These are phyloP conservation scores for Glaucidium brasilianum DNA, from an alignment of 2,113 vertebrate genomes.

Conservation along the genomic window DNA sequence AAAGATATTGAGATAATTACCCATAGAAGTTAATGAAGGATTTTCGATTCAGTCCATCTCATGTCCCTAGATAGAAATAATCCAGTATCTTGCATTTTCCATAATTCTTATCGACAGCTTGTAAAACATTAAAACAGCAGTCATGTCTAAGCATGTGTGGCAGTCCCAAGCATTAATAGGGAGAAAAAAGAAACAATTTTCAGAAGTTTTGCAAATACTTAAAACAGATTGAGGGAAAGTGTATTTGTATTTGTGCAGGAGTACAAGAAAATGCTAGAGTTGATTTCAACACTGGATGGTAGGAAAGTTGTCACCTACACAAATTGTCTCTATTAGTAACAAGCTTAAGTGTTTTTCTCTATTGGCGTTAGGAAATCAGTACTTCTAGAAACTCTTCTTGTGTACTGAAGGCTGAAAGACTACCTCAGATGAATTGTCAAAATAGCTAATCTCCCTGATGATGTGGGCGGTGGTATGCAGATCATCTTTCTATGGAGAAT, in stretches of 20 bases:
- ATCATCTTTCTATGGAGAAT: background rate
- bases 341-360: background rate
- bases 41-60: background rate
- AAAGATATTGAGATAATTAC: slow-evolving; percentile 8
- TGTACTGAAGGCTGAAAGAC: background rate
- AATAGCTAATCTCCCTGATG: background rate
- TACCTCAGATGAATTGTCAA: background rate
- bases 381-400: background rate
- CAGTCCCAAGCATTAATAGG: background rate
- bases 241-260: background rate
- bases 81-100: background rate
- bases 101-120: background rate
- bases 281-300: background rate
- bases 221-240: background rate
- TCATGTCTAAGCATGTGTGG: background rate
- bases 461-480: background rate
- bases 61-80: background rate
- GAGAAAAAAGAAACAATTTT: background rate
- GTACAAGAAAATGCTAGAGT: background rate
- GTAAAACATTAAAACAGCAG: background rate
- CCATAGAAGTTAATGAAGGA: background rate
- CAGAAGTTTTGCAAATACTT: background rate
- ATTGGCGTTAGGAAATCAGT: background rate
- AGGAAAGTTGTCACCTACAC: background rate
- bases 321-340: background rate